These are phyloP conservation scores for Paedocypris micromegethes DNA, from an alignment of 2,797 vertebrate genomes.

Conservation along the genomic window DNA sequence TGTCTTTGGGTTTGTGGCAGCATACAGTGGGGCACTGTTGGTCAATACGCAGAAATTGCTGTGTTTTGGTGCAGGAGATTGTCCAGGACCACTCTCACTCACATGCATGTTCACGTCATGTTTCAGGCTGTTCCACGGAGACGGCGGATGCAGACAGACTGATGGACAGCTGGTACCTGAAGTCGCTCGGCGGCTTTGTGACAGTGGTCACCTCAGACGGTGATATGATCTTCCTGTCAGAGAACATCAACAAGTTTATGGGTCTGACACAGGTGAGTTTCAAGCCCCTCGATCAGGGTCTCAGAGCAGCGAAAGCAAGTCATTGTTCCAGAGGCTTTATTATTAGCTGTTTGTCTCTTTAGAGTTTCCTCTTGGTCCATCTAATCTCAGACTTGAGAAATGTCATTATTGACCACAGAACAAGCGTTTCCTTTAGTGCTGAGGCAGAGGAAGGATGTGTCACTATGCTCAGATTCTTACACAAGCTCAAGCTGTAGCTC, in stretches of 20 bases:
- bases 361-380: conserved; percentile 19
- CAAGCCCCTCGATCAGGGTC: no score
- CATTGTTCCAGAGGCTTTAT: conserved; percentile 13
- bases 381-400: conserved; percentile 3
- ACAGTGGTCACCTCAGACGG: conserved; percentile 94
- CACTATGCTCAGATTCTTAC: conserved; percentile 10
- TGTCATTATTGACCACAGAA: conserved; percentile 23
- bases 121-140: conserved; percentile 65
- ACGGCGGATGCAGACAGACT: conserved; percentile 70
- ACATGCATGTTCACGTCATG: conserved; percentile 16
- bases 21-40: no score
- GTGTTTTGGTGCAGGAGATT: conserved; percentile 65
- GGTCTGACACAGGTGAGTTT: conserved; percentile 90
- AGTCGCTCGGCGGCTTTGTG: conserved; percentile 93
- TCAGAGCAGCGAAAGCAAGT: not conserved
- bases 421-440: conserved; percentile 27
- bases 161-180: conserved; percentile 92
- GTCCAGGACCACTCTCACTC: conserved; percentile 51
- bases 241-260: conserved; percentile 98
- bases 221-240: conserved; percentile 95
- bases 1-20: no score
- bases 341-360: conserved; percentile 14
- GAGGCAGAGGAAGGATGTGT: conserved; percentile 34
- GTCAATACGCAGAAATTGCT: conserved; percentile 52
- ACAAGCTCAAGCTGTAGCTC: no score